Evolutionary conservation across 2,888 invertebrate species (phyloP).

Genomic region (Carcina quercana): DNA sequence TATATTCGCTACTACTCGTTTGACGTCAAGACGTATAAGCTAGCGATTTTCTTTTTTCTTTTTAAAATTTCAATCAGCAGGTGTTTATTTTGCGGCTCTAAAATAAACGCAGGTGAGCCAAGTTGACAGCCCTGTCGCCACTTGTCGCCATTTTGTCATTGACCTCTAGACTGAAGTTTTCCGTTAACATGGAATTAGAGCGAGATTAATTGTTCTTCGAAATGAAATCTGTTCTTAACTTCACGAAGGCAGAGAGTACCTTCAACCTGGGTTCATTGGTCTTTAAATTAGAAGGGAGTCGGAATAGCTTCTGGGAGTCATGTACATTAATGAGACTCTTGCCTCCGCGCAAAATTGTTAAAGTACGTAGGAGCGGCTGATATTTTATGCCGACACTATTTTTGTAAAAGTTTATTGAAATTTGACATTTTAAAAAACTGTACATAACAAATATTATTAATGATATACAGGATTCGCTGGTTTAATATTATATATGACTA

Average conservation of each 20-base stretch:
- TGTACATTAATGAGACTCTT: no score
- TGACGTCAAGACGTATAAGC: conserved; percentile 23
- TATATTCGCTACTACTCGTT: conserved; percentile 18
- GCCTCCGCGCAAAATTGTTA: no score
- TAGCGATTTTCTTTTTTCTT: conserved; percentile 11
- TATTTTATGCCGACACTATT: no score
- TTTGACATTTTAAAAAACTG: no score
- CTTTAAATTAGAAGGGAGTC: no score
- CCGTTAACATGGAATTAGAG: conserved; percentile 21
- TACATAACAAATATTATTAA: no score
- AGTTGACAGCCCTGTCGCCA: conserved; percentile 26
- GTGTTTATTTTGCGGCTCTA: conserved; percentile 17
- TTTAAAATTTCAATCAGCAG: conserved; percentile 21
- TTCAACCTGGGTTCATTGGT: background rate
- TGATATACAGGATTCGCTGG: no score
- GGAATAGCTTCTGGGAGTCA: no score
- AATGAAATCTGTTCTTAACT: conserved; percentile 1
- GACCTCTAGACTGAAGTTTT: conserved; percentile 32
- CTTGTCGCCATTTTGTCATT: conserved; percentile 32
- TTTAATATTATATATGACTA: no score
- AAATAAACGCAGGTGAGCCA: background rate
- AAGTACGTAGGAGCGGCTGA: no score
- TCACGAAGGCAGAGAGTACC: no score
- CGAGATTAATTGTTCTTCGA: conserved; percentile 15
- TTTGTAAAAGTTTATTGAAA: no score